Base-by-base conservation (phyloP, 1,140 invertebrate genomes). In the Drosophila nebulosa region DNA sequence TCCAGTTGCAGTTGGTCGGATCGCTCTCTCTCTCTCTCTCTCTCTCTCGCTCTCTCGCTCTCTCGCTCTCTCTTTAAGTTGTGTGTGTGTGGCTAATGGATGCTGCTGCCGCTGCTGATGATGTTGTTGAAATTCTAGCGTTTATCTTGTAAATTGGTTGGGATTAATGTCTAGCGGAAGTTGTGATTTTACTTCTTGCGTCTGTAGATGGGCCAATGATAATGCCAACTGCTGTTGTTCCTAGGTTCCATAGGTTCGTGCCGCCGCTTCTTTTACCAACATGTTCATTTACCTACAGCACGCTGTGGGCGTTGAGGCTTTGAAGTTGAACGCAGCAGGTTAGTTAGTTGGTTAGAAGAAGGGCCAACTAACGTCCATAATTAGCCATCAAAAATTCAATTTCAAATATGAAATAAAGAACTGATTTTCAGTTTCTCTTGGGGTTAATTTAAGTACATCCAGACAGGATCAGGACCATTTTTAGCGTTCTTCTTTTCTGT, bases 121-220 rank as follows among this genome's bases (percentile, higher is more conserved):
- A 86, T 86, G 81, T 86, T 86, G 81, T 86, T 77, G 81, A 86
- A 86, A 86, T 74, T 85, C 78, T 77, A 86, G 76, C 83, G 81
- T 86, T 86, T 86, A 88, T 81, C 83, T 86, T 88, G 83, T 88
- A 81, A 86, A 88, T 86, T 86, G 83, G 64, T 78, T 81, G 78
- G 83, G 83, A 86, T 86, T 88, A 86, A 86, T 88, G 81, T 88
- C 78, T 78, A 68, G 83, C 81, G 81, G 81, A 86, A 86, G 81
- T 86, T 81, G 81, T 86, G 81, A 86, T 86, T 88, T 80, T 57
- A 60, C 66, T 46, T 46, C 4, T n/a, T 42, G 16, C 14, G 39
- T 46, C 58, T 32, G 10, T 55, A 76, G 80, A 85, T 84, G 63
- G 55, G 35, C 53, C 74, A 74, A 60, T 67, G 81, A 80, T 81